Base-by-base conservation (phyloP, 30 jellyfish, hydroid and myxozoan genomes). In the Morbakka virulenta region DNA sequence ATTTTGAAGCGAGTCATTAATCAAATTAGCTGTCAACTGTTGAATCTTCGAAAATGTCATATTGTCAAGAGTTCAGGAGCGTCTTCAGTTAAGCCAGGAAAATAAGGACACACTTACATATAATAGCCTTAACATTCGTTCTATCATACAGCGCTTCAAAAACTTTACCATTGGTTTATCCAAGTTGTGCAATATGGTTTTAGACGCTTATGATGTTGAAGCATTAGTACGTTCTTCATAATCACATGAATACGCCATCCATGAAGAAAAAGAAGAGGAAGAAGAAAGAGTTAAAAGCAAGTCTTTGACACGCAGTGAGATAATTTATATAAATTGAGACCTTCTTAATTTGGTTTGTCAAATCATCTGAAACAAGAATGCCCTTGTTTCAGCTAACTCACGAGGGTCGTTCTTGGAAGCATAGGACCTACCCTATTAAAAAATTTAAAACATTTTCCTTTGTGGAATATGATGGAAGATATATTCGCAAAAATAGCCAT, bases 1-100 rank as follows among this genome's bases (percentile, higher is more conserved):
- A 76, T 30, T 4, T 22, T 53, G 50, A 67, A 76, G 34, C 33
- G 30, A 50, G 62, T 76, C 81, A 76, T 78, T 52, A 76, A 50
- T 32, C 62, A 12, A 22, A 76, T 17, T 76, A 26, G 49, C 48
- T 76, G 3, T 20, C 67, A 24, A 29, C 87, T 48, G 23, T 62
- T 11, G 84, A 72, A 31, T 13, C 76, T 52, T 62, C n/a, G n/a
- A n/a, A n/a, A n/a, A n/a, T n/a, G n/a, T n/a, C n/a, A n/a, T n/a
- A n/a, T n/a, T n/a, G n/a, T n/a, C n/a, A n/a, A n/a, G n/a, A n/a
- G n/a, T n/a, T n/a, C n/a, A n/a, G n/a, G n/a, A n/a, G n/a, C n/a
- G n/a, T n/a, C n/a, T n/a, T 41, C 17, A 41, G 17, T 41, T 41
- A 41, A 41, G 17, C 57, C 57, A 41, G 17, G 57, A 41, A 41